These are phyloP conservation scores for Philaenus spumarius DNA, from an alignment of 1,140 invertebrate species.

Conservation along the genomic window DNA sequence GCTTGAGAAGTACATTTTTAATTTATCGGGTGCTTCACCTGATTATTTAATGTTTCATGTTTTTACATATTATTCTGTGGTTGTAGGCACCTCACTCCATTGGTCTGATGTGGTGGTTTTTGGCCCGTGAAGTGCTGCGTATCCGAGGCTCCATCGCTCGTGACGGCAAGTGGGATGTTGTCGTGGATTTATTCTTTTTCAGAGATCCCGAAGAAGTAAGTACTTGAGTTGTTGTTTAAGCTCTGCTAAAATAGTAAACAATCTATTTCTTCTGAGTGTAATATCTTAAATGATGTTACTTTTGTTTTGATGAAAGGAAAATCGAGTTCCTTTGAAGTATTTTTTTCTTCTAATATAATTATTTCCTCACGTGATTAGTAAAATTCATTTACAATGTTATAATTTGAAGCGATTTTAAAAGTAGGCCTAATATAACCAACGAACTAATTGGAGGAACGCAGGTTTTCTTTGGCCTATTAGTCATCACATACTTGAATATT, in stretches of 20 bases:
- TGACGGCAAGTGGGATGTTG: conserved; percentile 90
- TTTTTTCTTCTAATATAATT: neutral
- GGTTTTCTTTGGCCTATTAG: too few relatives aligned
- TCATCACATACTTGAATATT: too few relatives aligned
- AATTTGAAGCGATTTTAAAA: too few relatives aligned
- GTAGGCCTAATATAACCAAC: too few relatives aligned
- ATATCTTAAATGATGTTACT: neutral
- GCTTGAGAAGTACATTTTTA: too few relatives aligned
- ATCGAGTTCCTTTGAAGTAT: neutral
- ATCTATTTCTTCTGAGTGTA: neutral
- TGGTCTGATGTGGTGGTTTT: conserved; percentile 99
- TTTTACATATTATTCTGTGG: conserved; percentile 29
- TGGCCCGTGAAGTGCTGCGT: conserved; percentile 94
- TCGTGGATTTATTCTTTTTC: conserved; percentile 99
- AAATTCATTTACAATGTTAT: neutral
- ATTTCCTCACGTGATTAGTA: neutral
- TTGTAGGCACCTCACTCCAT: conserved; percentile 88
- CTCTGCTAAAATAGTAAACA: neutral
- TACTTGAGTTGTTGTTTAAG: neutral
- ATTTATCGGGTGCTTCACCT: too few relatives aligned
- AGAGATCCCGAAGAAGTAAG: conserved; percentile 88
- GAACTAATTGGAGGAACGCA: too few relatives aligned
- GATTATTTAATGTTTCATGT: too few relatives aligned
- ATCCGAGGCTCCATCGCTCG: conserved; percentile 88
- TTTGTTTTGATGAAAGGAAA: neutral